phyloP scores from a whole-genome alignment of 2,888 invertebrate genomes.

The Eupelmus urozonus region DNA sequence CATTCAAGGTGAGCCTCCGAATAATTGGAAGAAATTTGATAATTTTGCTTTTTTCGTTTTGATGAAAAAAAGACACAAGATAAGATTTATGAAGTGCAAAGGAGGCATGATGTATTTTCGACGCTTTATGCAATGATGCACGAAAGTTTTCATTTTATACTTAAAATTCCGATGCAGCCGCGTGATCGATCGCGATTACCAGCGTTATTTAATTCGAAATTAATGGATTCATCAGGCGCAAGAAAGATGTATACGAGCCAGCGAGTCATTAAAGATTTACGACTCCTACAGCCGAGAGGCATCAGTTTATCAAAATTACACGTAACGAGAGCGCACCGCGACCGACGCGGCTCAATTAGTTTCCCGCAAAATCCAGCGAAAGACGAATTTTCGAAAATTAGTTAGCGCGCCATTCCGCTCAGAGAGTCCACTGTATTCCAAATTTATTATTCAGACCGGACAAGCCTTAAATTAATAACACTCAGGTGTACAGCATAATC shows the following conservation, averaged over 20 bases:
- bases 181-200: not conserved
- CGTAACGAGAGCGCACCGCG: not conserved
- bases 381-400: no score
- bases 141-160: not conserved
- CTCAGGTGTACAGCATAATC: no score
- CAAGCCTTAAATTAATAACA: no score
- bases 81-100: not conserved
- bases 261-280: not conserved
- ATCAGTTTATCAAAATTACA: constrained; percentile 10
- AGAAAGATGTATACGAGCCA: not conserved
- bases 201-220: constrained; percentile 1
- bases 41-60: no score
- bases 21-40: no score
- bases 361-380: no score
- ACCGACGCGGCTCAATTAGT: no score
- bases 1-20: no score
- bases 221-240: constrained; percentile 17
- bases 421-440: no score
- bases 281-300: not conserved
- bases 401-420: no score
- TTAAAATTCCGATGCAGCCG: not conserved
- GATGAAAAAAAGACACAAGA: no score
- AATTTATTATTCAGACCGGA: no score
- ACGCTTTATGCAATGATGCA: not conserved
- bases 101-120: not conserved